Conservation (phyloP, 2,113 vertebrate species). For the Myotis lucifugus region DNA sequence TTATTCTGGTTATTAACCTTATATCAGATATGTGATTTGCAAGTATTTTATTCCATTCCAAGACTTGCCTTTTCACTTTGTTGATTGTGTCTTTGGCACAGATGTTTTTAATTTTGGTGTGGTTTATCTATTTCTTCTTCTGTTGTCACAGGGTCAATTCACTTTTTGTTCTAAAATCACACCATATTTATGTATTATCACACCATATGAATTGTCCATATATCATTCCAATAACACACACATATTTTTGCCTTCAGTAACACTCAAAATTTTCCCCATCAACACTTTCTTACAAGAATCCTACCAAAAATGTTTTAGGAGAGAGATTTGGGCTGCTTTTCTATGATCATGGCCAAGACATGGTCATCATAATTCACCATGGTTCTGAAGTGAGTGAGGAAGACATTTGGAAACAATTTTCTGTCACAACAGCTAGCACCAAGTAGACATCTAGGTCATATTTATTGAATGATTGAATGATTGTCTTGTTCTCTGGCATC, state of each 20-base stretch:
- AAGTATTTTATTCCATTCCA: neutral
- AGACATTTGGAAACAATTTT: constrained; percentile 45
- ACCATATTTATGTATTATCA: neutral
- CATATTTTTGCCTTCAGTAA: constrained; percentile 2
- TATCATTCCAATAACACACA: neutral
- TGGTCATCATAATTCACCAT: neutral
- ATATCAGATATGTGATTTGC: neutral
- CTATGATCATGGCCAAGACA: neutral
- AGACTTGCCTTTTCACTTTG: neutral
- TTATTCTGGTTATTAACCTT: neutral
- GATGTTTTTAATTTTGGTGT: neutral
- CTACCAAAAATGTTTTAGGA: constrained; percentile 29
- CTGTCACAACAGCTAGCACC: neutral
- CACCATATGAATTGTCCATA: neutral
- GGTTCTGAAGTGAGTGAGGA: neutral
- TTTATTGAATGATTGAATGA: neutral
- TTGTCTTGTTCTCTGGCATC: neutral
- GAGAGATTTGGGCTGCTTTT: constrained; percentile 14
- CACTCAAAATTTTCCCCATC: neutral
- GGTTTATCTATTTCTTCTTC: constrained; percentile 11
- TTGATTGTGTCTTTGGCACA: neutral
- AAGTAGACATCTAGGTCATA: neutral
- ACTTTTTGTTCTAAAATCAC: neutral
- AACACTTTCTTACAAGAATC: neutral
- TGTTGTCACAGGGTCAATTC: neutral